Conservation (phyloP, 2,113 vertebrate genomes). For the Dunckerocampus dactyliophorus region DNA sequence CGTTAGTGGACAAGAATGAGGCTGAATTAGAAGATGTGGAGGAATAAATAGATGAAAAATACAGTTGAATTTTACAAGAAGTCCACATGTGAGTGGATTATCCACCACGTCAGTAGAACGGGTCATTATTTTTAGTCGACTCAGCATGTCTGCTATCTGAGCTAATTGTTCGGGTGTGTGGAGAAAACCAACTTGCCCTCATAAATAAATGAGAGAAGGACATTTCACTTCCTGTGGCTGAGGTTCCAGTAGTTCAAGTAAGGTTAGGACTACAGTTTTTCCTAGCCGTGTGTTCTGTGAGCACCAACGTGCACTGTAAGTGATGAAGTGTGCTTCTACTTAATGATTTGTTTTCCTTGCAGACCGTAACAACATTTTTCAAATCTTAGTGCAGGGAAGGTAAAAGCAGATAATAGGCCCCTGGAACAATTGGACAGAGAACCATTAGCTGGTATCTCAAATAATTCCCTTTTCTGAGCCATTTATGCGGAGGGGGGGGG, state of each 20-base stretch:
- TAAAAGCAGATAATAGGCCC: constrained; percentile 54
- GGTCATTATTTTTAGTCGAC: too few relatives aligned
- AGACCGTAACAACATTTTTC: constrained; percentile 7
- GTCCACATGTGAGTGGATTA: too few relatives aligned
- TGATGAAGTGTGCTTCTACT: constrained; percentile 18
- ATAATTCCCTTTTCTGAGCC: constrained; percentile 45
- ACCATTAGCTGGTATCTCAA: constrained; percentile 46
- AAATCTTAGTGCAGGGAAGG: constrained; percentile 35
- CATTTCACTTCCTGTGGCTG: too few relatives aligned
- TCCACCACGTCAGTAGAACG: too few relatives aligned
- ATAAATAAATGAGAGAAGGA: too few relatives aligned
- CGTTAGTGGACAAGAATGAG: not conserved
- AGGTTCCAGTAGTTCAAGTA: not conserved
- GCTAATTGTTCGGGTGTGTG: too few relatives aligned
- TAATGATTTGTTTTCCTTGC: constrained; percentile 16
- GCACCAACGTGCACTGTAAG: constrained; percentile 17
- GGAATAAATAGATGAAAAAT: too few relatives aligned
- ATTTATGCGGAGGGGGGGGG: constrained; percentile 20
- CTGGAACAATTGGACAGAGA: constrained; percentile 35
- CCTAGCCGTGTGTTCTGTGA: constrained; percentile 31
- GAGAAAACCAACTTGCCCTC: too few relatives aligned
- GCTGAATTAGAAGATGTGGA: not conserved
- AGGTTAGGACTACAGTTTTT: not conserved
- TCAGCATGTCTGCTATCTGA: too few relatives aligned
- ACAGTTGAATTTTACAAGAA: too few relatives aligned